These are phyloP conservation scores for Chouioia cunea DNA, from an alignment of 2,888 invertebrate species.

Conservation along the genomic window DNA sequence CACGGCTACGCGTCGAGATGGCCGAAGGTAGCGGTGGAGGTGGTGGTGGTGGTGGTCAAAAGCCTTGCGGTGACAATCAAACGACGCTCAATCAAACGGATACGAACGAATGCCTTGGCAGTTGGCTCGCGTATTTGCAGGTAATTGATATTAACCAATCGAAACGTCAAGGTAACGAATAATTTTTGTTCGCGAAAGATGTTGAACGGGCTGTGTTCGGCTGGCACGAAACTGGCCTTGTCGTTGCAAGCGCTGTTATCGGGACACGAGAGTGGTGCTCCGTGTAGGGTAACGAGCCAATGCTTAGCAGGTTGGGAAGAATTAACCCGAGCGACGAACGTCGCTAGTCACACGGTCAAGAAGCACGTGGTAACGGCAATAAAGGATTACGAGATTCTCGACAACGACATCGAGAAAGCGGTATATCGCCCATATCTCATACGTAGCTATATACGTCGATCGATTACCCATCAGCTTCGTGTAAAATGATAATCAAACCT, in stretches of 20 bases:
- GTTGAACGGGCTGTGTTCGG: constrained; percentile 67
- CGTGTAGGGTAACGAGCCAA: constrained; percentile 70
- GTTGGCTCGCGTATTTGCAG: constrained; percentile 66
- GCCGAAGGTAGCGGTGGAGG: constrained; percentile 57
- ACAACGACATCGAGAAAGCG: constrained; percentile 61
- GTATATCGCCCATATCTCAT: too few species aligned
- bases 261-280: constrained; percentile 67
- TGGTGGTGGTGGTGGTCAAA: constrained; percentile 49
- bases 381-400: constrained; percentile 62
- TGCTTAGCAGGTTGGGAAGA: constrained; percentile 76
- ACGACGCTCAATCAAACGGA: constrained; percentile 62
- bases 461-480: too few species aligned
- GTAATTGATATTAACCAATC: constrained; percentile 47
- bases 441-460: too few species aligned
- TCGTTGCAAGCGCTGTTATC: constrained; percentile 71
- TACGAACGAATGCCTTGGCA: constrained; percentile 65
- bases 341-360: constrained; percentile 76
- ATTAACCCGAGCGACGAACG: constrained; percentile 73
- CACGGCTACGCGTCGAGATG: constrained; percentile 53
- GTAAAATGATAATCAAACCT: constrained; percentile 47
- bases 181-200: too few species aligned
- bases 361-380: constrained; percentile 75
- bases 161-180: too few species aligned
- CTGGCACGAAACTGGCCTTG: constrained; percentile 75
- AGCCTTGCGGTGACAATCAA: constrained; percentile 61